phyloP scores from a whole-genome alignment of 2,888 invertebrate species.

The Microctonus aethiopoides region DNA sequence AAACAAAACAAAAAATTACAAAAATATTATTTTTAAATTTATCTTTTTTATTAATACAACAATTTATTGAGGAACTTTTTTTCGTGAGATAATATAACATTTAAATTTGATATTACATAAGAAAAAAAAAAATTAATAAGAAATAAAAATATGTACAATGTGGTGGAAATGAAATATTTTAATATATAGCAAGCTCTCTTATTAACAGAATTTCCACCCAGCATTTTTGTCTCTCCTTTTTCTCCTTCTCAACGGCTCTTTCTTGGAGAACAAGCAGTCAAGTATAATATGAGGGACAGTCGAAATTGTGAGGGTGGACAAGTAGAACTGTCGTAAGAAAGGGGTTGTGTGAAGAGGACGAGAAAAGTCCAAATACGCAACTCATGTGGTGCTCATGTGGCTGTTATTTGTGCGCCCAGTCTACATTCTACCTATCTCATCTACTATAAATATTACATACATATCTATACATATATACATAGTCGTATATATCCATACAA shows the following conservation, averaged over 20 bases:
- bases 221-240: too few relatives aligned
- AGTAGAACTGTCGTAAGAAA: constrained; percentile 34
- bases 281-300: constrained; percentile 44
- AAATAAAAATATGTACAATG: too few relatives aligned
- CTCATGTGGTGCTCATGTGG: constrained; percentile 28
- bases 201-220: too few relatives aligned
- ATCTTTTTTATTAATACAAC: background rate
- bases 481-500: constrained; percentile 1
- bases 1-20: constrained; percentile 15
- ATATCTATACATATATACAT: background rate
- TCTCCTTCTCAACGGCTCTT: background rate
- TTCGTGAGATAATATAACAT: background rate
- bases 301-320: constrained; percentile 10
- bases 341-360: constrained; percentile 39
- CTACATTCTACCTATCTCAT: constrained; percentile 8
- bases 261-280: constrained; percentile 45
- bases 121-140: too few relatives aligned
- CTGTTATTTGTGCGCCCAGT: constrained; percentile 11
- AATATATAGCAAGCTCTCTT: too few relatives aligned
- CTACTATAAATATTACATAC: background rate
- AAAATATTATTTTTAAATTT: background rate
- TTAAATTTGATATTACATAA: background rate
- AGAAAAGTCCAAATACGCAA: constrained; percentile 36
- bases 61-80: background rate
- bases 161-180: background rate